Percentiles rank a stretch among this genome's conserved stretches.
Evolutionary conservation across 2,113 vertebrate genomes (phyloP).

Genomic region (Menura novaehollandiae): DNA sequence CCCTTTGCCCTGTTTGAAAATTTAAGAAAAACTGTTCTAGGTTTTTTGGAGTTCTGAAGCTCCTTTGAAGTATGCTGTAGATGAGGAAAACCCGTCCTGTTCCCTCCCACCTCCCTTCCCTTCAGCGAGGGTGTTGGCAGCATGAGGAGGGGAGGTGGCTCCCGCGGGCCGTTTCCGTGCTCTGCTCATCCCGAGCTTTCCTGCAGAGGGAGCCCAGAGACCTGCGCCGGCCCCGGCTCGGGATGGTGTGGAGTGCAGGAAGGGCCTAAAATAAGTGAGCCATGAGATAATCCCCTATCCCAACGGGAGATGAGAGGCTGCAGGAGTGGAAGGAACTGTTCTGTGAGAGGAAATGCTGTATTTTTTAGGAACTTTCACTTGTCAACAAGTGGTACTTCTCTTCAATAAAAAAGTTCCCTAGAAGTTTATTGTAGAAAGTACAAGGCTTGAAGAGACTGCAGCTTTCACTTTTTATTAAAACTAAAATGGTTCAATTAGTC

Average conservation of each 20-base stretch:
- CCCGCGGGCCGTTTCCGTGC: rapidly evolving
- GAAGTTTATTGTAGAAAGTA: neutral
- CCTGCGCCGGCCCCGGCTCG: neutral
- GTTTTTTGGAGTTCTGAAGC: neutral
- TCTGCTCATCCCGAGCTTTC: neutral
- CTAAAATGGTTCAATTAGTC: neutral
- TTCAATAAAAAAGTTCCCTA: neutral
- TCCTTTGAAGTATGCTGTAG: neutral
- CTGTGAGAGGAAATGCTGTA: neutral
- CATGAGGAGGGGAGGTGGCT: neutral
- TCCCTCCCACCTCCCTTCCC: neutral
- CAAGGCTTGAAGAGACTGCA: neutral
- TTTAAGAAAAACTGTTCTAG: neutral
- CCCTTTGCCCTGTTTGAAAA: neutral
- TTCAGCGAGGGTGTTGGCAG: neutral
- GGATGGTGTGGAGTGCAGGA: neutral
- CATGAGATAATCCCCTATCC: neutral
- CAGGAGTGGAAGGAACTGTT: neutral
- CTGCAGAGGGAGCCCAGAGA: conserved; percentile 14
- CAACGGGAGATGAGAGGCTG: neutral
- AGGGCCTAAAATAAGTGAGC: neutral
- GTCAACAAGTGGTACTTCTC: neutral
- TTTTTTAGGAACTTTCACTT: neutral
- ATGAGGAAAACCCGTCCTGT: neutral
- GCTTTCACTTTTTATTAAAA: neutral